Conservation (phyloP, 2,113 vertebrate genomes). For the Megatriorchis doriae region DNA sequence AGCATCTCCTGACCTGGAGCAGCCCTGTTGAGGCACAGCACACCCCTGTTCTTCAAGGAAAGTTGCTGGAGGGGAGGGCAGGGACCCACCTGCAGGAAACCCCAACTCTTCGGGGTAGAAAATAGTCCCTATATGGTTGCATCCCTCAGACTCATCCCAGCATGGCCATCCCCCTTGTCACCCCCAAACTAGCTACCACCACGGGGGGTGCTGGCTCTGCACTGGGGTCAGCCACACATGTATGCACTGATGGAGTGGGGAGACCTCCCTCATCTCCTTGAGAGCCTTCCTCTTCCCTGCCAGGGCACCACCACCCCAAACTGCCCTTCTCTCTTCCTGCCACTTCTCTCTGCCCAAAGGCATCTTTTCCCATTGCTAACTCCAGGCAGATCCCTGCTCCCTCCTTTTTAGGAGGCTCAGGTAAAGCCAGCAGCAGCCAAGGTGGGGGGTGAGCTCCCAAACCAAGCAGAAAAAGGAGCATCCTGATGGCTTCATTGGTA, state of each 20-base stretch:
- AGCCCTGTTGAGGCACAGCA: fast-evolving
- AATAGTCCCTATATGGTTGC: neutral
- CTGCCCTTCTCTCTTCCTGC: neutral
- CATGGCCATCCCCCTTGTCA: fast-evolving
- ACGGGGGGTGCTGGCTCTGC: neutral
- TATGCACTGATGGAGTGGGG: neutral
- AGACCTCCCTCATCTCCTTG: neutral
- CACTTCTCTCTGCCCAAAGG: neutral
- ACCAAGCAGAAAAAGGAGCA: neutral
- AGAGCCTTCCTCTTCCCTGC: neutral
- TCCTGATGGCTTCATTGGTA: neutral
- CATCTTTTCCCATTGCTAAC: neutral
- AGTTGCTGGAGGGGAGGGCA: neutral
- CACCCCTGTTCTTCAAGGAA: neutral
- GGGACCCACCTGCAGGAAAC: neutral
- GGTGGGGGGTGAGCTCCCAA: neutral
- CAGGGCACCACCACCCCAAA: neutral
- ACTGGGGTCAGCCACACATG: neutral
- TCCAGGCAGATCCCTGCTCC: neutral
- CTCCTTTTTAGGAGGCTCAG: neutral
- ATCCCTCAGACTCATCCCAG: neutral
- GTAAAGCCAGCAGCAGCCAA: neutral
- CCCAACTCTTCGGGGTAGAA: neutral
- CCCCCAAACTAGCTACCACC: neutral
- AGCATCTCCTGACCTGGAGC: neutral